Base-by-base conservation (phyloP, 2,888 invertebrate genomes). In the Drosophila paracracens region DNA sequence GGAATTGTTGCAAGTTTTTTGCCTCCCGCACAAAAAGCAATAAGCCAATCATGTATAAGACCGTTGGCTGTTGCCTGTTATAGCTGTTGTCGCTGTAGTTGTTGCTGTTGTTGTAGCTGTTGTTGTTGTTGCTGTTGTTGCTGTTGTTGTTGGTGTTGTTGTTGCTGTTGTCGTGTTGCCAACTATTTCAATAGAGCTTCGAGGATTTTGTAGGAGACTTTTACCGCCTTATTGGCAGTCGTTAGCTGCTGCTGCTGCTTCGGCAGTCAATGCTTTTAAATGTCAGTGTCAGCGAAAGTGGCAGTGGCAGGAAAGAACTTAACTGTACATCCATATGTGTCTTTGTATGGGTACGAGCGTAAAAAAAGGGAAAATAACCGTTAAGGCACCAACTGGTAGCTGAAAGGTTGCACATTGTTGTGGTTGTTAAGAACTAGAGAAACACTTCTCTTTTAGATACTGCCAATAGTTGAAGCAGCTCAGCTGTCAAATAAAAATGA, bases 21-120 rank as follows among this genome's bases (percentile, higher is more conserved):
- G 50, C 50, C 31, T 21, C 13, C 58, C 40, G 21, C 38, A 48
- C 18, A 31, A 16, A 53, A 56, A 57, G 57, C 70, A 63, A 57
- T 71, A 75, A 80, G 88, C 77, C 90, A 87, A 90, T 87, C 90
- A 89, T 88, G 87, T 88, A 88, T 74, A 85, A 81, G 88, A 88
- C 74, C 76, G 75, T 60, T 63, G 57, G 71, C 60, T 67, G 65
- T 63, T 66, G 57, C 46, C 40, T 57, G 63, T 62, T 68, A 69
- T 54, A 31, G 57, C 16, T 13, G 18, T 43, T 33, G 38, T 56
- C 21, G 8, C 2, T 38, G 18, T 51, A 25, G 35, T 54, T 51
- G 54, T 60, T 46, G 54, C 50, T 52, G 35, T 35, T 72, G 59
- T 36, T 46, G 54, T 57, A 48, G 52, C 35, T 56, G 51, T 43